phyloP scores from a whole-genome alignment of 2,888 invertebrate genomes.

The Hemistola chrysoprasaria region DNA sequence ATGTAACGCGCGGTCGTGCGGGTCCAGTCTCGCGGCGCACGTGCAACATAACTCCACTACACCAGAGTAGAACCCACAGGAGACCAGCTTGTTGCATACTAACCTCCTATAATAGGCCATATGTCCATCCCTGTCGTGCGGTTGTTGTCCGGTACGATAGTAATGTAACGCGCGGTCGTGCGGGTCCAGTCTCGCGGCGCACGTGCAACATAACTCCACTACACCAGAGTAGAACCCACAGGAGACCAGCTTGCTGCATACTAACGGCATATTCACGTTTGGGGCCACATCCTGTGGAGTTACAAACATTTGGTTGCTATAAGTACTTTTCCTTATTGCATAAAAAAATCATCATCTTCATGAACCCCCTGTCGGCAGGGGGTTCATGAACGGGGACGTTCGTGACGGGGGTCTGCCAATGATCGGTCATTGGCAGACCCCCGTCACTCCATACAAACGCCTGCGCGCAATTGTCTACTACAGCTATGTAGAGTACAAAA shows the following conservation, averaged over 20 bases:
- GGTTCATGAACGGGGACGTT: too few species aligned
- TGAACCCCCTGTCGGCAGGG: too few species aligned
- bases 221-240: slow-evolving; percentile 94
- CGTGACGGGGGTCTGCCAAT: too few species aligned
- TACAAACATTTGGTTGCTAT: slow-evolving; percentile 5
- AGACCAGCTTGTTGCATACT: slow-evolving; percentile 89
- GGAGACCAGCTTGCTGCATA: slow-evolving; percentile 92
- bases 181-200: slow-evolving; percentile 94
- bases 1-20: too few species aligned
- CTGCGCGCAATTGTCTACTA: too few species aligned
- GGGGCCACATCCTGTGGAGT: slow-evolving; percentile 87
- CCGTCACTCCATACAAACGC: too few species aligned
- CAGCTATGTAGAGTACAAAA: too few species aligned
- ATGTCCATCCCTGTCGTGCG: slow-evolving; percentile 92
- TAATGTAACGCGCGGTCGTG: slow-evolving; percentile 93
- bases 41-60: too few species aligned
- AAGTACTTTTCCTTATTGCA: too few species aligned
- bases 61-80: slow-evolving; percentile 91
- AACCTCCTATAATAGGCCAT: slow-evolving; percentile 86
- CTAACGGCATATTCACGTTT: slow-evolving; percentile 90
- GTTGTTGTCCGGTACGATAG: slow-evolving; percentile 91
- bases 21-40: too few species aligned
- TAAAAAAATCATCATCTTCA: too few species aligned
- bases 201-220: slow-evolving; percentile 92
- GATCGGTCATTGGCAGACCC: too few species aligned